Conservation (phyloP, 2,888 invertebrate genomes). For the Agriotes lineatus region DNA sequence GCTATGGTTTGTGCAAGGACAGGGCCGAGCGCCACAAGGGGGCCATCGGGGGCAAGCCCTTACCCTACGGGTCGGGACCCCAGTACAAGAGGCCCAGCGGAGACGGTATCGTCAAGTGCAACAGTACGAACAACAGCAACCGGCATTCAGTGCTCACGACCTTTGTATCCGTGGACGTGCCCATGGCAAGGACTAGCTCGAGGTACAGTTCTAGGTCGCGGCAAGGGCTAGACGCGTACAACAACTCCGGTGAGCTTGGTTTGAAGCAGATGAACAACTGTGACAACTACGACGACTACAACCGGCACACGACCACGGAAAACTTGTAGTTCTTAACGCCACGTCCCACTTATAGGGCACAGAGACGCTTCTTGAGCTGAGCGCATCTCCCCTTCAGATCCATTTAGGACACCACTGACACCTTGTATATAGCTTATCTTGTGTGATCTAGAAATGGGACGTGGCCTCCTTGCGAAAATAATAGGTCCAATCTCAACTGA, state of each 20-base stretch:
- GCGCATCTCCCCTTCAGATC: too few species aligned
- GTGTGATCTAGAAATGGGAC: background rate
- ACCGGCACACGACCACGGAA: conserved; percentile 54
- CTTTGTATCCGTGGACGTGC: conserved; percentile 63
- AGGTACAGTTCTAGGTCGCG: conserved; percentile 54
- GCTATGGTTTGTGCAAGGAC: conserved; percentile 66
- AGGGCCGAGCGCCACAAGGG: conserved; percentile 66
- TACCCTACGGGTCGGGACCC: conserved; percentile 61
- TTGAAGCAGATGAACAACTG: conserved; percentile 53
- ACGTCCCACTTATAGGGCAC: conserved; percentile 2
- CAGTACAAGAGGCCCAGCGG: conserved; percentile 58
- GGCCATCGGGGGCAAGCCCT: conserved; percentile 64
- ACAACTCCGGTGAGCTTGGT: conserved; percentile 57
- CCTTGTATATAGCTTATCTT: background rate
- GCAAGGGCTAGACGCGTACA: conserved; percentile 52
- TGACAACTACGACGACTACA: conserved; percentile 54
- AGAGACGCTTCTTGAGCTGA: background rate
- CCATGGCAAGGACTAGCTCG: conserved; percentile 57
- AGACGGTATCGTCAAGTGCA: conserved; percentile 41
- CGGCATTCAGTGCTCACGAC: conserved; percentile 63
- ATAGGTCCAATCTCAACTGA: too few species aligned
- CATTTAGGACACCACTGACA: background rate
- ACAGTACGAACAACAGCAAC: conserved; percentile 53
- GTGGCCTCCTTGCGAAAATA: too few species aligned
- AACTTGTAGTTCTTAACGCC: conserved; percentile 53